Percentiles rank a stretch among this genome's conserved stretches.
Evolutionary conservation across 2,113 vertebrate species (phyloP).

Genomic region (Odocoileus hemionus): DNA sequence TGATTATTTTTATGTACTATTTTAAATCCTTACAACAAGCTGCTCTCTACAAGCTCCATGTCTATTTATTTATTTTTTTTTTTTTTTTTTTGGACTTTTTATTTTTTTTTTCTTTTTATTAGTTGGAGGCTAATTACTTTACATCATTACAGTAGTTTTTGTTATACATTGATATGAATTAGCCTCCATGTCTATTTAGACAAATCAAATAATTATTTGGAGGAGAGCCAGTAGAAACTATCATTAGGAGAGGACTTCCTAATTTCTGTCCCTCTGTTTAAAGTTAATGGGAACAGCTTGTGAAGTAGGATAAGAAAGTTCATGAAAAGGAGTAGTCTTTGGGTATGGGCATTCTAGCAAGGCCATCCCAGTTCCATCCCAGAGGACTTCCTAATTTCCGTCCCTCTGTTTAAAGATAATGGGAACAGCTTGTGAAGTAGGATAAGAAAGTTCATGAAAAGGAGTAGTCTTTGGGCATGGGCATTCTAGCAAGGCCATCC

Average conservation of each 20-base stretch:
- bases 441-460: background rate
- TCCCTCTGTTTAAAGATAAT: background rate
- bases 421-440: background rate
- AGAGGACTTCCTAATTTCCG: background rate
- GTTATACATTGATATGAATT: too few relatives aligned
- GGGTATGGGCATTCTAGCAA: background rate
- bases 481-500: background rate
- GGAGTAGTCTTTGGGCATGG: background rate
- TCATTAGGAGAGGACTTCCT: background rate
- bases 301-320: background rate
- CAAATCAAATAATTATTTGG: conserved; percentile 27
- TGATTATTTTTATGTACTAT: background rate
- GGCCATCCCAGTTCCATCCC: background rate
- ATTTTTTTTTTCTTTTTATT: too few relatives aligned
- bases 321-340: background rate
- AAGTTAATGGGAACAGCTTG: background rate
- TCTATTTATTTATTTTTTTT: background rate
- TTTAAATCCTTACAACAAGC: conserved; percentile 18
- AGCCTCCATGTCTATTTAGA: background rate
- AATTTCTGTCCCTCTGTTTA: background rate
- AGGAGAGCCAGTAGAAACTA: background rate
- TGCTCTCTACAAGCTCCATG: background rate
- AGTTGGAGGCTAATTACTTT: too few relatives aligned
- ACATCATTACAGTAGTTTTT: too few relatives aligned
- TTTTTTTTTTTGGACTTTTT: too few relatives aligned